Base-by-base conservation (phyloP, 2,888 invertebrate genomes). In the Acanthopleura granulata region DNA sequence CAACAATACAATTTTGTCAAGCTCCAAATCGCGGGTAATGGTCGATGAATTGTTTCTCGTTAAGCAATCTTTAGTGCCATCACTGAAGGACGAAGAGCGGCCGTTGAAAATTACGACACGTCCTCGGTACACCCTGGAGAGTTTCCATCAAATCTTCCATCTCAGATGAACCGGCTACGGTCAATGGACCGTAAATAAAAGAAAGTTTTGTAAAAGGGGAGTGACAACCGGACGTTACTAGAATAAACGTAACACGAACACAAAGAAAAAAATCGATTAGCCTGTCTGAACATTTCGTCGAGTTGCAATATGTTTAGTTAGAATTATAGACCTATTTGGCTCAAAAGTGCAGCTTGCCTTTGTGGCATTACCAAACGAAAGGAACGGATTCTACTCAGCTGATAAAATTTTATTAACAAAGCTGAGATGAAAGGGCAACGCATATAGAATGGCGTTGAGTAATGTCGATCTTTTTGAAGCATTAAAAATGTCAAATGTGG, bases 41-140 rank as follows among this genome's bases (percentile, higher is more conserved):
- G 66, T 27, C 66, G 57, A 57, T 66, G 66, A 66, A 66, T 66
- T 22, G 66, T 66, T 27, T 15, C 29, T 66, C 66, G 66, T 66
- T 66, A 66, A 27, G 25, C 66, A 66, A 66, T 66, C 22, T 66
- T 22, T 66, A 14, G 29, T 57, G 25, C 66, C 22, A 18, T 22
- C 22, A 27, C 3, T 27, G 29, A 15, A 15, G 29, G 66, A 14
- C 27, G 25, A 22, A 15, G 25, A 27, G 25, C 29, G 22, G 16
- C 16, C 66, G 16, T 22, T 66, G 66, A 27, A 66, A 66, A 66
- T 66, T 66, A 66, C 66, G 16, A 18, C 66, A 66, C 66, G 66
- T 27, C 29, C 29, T 66, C 3, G 25, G 29, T 22, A 66, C 29
- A 16, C 66, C 66, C 29, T 15, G 66, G 66, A 25, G 57, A 57